Percentiles rank a stretch among this genome's conserved stretches.
Evolutionary conservation across 1,140 invertebrate genomes (phyloP).

Genomic region (Ceratina calcarata): DNA sequence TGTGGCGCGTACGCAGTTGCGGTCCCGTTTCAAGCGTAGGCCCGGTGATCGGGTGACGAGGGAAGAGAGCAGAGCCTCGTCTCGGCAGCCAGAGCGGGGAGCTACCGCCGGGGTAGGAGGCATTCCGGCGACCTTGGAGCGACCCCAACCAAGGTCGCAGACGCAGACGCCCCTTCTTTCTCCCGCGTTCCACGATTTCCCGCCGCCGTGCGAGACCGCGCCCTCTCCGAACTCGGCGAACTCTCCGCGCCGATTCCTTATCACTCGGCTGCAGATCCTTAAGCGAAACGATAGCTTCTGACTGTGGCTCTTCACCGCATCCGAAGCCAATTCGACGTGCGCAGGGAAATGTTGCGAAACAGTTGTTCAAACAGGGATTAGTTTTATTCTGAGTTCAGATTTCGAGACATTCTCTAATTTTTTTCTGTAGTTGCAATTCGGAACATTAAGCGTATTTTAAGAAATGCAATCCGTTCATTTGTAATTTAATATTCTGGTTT

Average conservation of each 20-base stretch:
- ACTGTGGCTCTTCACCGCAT: too few species aligned
- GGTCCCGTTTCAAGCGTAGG: conserved; percentile 54
- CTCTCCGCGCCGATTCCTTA: conserved; percentile 22
- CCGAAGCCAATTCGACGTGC: too few species aligned
- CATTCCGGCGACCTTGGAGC: conserved; percentile 72
- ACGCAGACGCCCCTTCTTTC: conserved; percentile 69
- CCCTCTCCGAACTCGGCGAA: conserved; percentile 5
- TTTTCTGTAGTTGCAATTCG: too few species aligned
- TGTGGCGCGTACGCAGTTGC: conserved; percentile 60
- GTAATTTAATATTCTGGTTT: too few species aligned
- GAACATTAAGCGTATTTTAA: too few species aligned
- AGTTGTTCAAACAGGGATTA: too few species aligned
- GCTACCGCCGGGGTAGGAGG: conserved; percentile 44
- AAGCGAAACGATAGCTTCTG: too few species aligned
- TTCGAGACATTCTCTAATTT: too few species aligned
- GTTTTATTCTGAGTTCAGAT: too few species aligned
- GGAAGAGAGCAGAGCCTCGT: conserved; percentile 36
- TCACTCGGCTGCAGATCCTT: conserved; percentile 11
- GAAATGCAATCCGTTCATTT: too few species aligned
- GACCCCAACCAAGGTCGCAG: conserved; percentile 76
- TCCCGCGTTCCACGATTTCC: conserved; percentile 45
- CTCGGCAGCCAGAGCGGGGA: conserved; percentile 30
- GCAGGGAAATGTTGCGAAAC: too few species aligned
- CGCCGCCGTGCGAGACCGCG: conserved; percentile 16
- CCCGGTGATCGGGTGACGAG: conserved; percentile 34